These are phyloP conservation scores for Epinotia brunnichana DNA, from an alignment of 2,888 invertebrate species.

Conservation along the genomic window DNA sequence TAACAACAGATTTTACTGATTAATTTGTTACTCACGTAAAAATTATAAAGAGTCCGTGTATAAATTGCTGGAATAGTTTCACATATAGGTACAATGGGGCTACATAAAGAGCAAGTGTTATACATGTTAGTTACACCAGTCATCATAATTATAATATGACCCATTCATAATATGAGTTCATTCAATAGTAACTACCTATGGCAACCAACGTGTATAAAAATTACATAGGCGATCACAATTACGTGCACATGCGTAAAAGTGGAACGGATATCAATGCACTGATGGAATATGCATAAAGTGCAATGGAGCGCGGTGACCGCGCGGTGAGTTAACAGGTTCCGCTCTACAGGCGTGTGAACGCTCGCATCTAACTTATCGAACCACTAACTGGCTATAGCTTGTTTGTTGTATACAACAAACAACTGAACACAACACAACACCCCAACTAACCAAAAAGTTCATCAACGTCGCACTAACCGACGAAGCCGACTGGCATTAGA, in stretches of 20 bases:
- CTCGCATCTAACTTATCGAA: slow-evolving; percentile 24
- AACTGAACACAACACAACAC: slow-evolving; percentile 2
- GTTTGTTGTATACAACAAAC: no score
- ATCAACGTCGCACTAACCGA: not conserved
- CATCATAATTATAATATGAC: not conserved
- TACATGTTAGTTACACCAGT: not conserved
- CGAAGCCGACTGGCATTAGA: not conserved
- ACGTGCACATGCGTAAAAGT: slow-evolving; percentile 66
- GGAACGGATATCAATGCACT: slow-evolving; percentile 76
- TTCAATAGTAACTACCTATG: slow-evolving; percentile 21
- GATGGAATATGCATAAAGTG: slow-evolving; percentile 56
- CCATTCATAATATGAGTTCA: not conserved
- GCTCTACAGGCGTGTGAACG: slow-evolving; percentile 63
- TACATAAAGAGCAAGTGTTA: no score
- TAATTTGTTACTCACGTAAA: not conserved
- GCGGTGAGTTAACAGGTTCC: slow-evolving; percentile 61
- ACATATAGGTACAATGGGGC: no score
- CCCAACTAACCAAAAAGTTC: not conserved
- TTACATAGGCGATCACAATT: slow-evolving; percentile 43
- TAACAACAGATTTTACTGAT: not conserved
- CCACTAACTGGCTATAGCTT: slow-evolving; percentile 6
- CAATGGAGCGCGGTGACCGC: slow-evolving; percentile 69
- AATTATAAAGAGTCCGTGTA: not conserved
- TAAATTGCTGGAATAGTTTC: not conserved
- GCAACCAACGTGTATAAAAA: slow-evolving; percentile 49